These are phyloP conservation scores for Drosophila athabasca DNA, from an alignment of 1,140 invertebrate species.

Conservation along the genomic window DNA sequence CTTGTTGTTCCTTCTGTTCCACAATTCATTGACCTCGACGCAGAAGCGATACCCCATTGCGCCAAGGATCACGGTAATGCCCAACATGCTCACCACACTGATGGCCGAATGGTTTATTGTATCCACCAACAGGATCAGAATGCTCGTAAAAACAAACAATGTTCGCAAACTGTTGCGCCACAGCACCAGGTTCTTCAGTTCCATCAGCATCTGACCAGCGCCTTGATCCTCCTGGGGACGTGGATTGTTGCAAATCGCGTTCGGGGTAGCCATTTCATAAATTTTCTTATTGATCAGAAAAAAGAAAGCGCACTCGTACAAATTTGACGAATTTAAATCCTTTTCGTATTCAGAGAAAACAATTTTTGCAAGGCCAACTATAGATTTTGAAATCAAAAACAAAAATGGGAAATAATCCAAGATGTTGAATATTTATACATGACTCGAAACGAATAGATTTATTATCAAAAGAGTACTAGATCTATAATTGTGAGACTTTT, in stretches of 20 bases:
- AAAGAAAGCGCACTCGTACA: too few species aligned
- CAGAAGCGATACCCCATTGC: slow-evolving; percentile 37
- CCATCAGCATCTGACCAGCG: slow-evolving; percentile 1
- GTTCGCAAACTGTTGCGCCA: slow-evolving; percentile 55
- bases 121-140: slow-evolving; percentile 50
- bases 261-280: background rate
- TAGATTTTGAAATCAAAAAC: too few species aligned
- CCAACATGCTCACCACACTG: slow-evolving; percentile 58
- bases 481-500: too few species aligned
- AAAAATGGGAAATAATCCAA: too few species aligned
- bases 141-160: slow-evolving; percentile 26
- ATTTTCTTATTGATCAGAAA: too few species aligned
- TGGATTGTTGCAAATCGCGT: background rate
- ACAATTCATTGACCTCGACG: slow-evolving; percentile 9
- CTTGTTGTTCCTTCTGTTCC: slow-evolving; percentile 19
- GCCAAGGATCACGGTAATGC: slow-evolving; percentile 34
- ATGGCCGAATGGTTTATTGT: slow-evolving; percentile 54
- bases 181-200: slow-evolving; percentile 40
- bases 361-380: too few species aligned
- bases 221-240: background rate
- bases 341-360: too few species aligned
- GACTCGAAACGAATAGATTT: too few species aligned
- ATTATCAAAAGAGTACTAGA: too few species aligned
- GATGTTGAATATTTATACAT: too few species aligned
- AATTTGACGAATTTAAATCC: too few species aligned